Conservation (phyloP, 1,140 invertebrate species). For the Sycobia sp. region DNA sequence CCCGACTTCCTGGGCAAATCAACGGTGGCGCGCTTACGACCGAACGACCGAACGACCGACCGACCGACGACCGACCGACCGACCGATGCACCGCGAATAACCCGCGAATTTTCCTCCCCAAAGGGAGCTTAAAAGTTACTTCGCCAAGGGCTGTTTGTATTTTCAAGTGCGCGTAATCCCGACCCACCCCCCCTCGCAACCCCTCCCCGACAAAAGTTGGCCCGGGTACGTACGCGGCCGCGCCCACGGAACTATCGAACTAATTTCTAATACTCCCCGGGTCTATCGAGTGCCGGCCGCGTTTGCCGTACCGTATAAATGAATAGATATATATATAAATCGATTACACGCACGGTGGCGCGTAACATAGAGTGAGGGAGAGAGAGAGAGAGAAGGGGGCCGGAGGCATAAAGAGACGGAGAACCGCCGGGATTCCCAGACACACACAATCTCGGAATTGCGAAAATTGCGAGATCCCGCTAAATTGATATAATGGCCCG, state of each 20-base stretch:
- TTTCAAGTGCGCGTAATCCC: not conserved
- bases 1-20: too few relatives aligned
- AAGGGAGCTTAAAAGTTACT: slow-evolving; percentile 11
- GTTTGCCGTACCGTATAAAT: not conserved
- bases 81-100: not conserved
- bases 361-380: slow-evolving; percentile 6
- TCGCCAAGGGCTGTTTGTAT: slow-evolving; percentile 1
- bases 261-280: slow-evolving; percentile 26
- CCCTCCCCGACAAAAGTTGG: not conserved
- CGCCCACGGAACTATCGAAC: slow-evolving; percentile 3
- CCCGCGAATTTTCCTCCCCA: slow-evolving; percentile 1
- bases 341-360: slow-evolving; percentile 1
- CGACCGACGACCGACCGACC: not conserved
- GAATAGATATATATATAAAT: not conserved
- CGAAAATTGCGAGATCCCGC: too few relatives aligned
- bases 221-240: not conserved
- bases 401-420: too few relatives aligned
- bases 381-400: too few relatives aligned
- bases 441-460: too few relatives aligned
- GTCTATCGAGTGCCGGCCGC: too few relatives aligned
- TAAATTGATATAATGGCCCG: slow-evolving; percentile 14
- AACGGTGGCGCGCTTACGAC: too few relatives aligned
- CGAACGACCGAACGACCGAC: not conserved
- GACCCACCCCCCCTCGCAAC: too few relatives aligned
- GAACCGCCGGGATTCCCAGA: too few relatives aligned